A percentile compares a stretch with the other conserved stretches of the same genome.
Conservation (phyloP, 37 sponge, comb jelly and placozoan species). For the Axinella damicornis region DNA sequence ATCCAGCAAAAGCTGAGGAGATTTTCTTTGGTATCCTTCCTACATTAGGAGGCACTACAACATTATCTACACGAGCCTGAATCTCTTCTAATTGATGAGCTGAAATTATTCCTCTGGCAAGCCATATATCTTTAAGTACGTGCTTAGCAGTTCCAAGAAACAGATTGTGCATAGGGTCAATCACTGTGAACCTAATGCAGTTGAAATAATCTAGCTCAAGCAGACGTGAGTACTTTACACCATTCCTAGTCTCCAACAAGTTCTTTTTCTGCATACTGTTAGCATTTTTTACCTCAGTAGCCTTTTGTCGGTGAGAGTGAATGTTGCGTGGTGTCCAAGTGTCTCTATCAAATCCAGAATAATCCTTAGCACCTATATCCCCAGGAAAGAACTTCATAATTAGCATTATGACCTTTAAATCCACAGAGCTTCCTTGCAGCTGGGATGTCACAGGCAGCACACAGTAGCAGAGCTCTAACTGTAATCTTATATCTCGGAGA, state of each 20-base stretch:
- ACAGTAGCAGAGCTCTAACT: conserved; percentile 47
- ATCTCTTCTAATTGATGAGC: background rate
- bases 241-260: background rate
- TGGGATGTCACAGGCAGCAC: conserved; percentile 55
- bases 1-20: conserved; percentile 3
- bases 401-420: conserved; percentile 49
- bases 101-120: background rate
- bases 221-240: background rate
- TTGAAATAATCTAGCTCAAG: background rate
- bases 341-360: conserved; percentile 13
- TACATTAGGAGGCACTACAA: conserved; percentile 29
- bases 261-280: background rate
- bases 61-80: background rate
- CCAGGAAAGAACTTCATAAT: conserved; percentile 24
- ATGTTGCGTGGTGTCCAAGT: background rate
- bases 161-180: conserved; percentile 10
- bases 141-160: conserved; percentile 16
- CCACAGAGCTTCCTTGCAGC: conserved; percentile 69
- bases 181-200: background rate
- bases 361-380: conserved; percentile 14
- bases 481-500: no score
- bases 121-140: background rate
- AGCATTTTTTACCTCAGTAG: background rate
- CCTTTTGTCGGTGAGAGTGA: background rate
- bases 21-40: conserved; percentile 50